A percentile compares a stretch with the other conserved stretches of the same genome.
These are phyloP conservation scores for Bolborhynchus lineola DNA, from an alignment of 2,113 vertebrate species.

Conservation along the genomic window DNA sequence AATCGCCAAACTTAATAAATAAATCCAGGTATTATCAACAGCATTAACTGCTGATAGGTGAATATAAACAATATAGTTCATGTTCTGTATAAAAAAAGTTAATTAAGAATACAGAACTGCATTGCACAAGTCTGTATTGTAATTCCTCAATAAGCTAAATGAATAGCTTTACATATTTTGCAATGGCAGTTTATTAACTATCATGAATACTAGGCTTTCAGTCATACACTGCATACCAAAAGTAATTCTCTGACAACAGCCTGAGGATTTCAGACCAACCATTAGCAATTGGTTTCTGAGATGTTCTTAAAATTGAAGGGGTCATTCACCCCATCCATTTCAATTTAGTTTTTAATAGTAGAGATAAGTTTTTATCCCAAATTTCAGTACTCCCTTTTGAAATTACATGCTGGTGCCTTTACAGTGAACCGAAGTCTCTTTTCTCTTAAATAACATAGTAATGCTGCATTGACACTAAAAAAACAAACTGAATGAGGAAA, in stretches of 20 bases:
- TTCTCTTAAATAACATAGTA: not conserved
- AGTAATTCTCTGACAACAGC: not conserved
- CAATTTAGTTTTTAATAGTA: not conserved
- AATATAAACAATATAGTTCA: not conserved
- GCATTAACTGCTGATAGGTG: not conserved
- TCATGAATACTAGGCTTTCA: not conserved
- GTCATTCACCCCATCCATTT: not conserved
- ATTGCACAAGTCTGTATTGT: not conserved
- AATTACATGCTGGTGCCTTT: not conserved
- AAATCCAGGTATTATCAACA: not conserved
- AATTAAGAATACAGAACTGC: not conserved
- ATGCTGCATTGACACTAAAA: not conserved
- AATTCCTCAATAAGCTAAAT: not conserved
- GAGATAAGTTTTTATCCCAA: not conserved
- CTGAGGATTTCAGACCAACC: not conserved
- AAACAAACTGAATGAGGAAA: rapidly evolving
- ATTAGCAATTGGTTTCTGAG: not conserved
- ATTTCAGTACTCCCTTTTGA: not conserved
- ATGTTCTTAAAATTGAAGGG: not conserved
- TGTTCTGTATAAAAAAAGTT: not conserved
- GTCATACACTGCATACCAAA: not conserved
- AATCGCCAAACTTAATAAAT: not conserved
- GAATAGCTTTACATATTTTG: not conserved
- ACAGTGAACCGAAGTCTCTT: not conserved
- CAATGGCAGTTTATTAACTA: not conserved